Conservation (phyloP, 2,888 invertebrate genomes). For the Reticulitermes lucifugus region DNA sequence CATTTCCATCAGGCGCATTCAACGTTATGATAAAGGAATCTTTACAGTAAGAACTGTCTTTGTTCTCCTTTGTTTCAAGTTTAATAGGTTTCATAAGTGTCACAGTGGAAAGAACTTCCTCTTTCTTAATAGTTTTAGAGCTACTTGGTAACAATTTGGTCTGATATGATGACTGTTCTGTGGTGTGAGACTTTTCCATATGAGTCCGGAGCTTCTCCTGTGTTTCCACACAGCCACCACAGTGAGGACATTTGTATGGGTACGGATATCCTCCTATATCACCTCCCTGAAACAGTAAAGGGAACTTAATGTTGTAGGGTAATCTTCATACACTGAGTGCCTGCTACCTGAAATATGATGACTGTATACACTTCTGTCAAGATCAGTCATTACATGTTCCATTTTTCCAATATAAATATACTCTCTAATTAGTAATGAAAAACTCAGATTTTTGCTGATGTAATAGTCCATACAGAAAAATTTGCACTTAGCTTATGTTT, state of each 20-base stretch:
- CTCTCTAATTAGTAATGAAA: too few relatives aligned
- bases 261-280: not conserved
- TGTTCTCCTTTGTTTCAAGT: not conserved
- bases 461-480: too few relatives aligned
- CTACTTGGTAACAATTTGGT: not conserved
- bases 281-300: slow-evolving; percentile 15
- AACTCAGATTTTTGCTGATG: too few relatives aligned
- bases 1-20: not conserved
- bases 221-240: slow-evolving; percentile 33
- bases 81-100: not conserved
- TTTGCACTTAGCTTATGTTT: too few relatives aligned
- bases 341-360: too few relatives aligned
- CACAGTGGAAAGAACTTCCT: not conserved
- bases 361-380: too few relatives aligned
- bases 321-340: too few relatives aligned
- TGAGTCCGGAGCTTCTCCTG: slow-evolving; percentile 36
- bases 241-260: slow-evolving; percentile 32
- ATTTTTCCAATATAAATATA: too few relatives aligned
- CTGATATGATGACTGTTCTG: not conserved
- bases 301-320: too few relatives aligned
- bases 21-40: slow-evolving; percentile 14
- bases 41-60: not conserved
- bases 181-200: slow-evolving; percentile 26
- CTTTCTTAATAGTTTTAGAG: not conserved
- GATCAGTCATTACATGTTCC: too few relatives aligned